These are phyloP conservation scores for Drosophila aldrichi DNA, from an alignment of 2,888 invertebrate species.

Conservation along the genomic window DNA sequence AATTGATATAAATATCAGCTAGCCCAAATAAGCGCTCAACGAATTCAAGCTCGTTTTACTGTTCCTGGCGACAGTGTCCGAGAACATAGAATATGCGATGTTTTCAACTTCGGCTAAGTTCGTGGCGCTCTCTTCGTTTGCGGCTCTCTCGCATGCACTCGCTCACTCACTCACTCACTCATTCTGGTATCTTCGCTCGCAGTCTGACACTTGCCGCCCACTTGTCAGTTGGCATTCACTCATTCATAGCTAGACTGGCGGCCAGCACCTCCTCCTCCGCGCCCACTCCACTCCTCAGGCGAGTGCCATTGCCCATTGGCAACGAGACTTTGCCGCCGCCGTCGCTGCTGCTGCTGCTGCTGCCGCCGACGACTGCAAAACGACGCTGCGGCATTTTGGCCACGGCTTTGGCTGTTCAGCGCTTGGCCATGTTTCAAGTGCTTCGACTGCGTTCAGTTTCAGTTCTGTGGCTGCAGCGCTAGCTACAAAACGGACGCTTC, in stretches of 20 bases:
- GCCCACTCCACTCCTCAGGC: background rate
- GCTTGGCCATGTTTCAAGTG: slow-evolving; percentile 74
- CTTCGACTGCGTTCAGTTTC: slow-evolving; percentile 58
- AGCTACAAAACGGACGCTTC: slow-evolving; percentile 58
- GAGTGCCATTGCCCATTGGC: slow-evolving; percentile 62
- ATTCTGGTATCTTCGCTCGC: slow-evolving; percentile 28
- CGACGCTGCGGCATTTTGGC: slow-evolving; percentile 78
- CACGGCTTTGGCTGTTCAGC: slow-evolving; percentile 60
- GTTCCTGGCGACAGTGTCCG: slow-evolving; percentile 26
- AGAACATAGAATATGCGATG: slow-evolving; percentile 54
- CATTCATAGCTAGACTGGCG: slow-evolving; percentile 72
- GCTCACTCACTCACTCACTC: slow-evolving; percentile 20
- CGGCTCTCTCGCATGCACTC: slow-evolving; percentile 18
- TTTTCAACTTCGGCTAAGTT: slow-evolving; percentile 43
- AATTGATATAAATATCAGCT: background rate
- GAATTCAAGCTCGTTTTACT: background rate
- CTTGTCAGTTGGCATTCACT: slow-evolving; percentile 76
- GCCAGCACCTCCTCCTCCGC: background rate
- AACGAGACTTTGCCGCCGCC: slow-evolving; percentile 38
- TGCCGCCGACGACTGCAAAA: slow-evolving; percentile 52
- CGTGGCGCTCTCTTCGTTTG: slow-evolving; percentile 20
- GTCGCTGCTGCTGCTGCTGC: slow-evolving; percentile 28
- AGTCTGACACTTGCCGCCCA: slow-evolving; percentile 63
- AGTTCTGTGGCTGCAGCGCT: slow-evolving; percentile 72
- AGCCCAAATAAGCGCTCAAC: background rate